phyloP scores from a whole-genome alignment of 2,888 invertebrate genomes.

The Cremastinae sp. region DNA sequence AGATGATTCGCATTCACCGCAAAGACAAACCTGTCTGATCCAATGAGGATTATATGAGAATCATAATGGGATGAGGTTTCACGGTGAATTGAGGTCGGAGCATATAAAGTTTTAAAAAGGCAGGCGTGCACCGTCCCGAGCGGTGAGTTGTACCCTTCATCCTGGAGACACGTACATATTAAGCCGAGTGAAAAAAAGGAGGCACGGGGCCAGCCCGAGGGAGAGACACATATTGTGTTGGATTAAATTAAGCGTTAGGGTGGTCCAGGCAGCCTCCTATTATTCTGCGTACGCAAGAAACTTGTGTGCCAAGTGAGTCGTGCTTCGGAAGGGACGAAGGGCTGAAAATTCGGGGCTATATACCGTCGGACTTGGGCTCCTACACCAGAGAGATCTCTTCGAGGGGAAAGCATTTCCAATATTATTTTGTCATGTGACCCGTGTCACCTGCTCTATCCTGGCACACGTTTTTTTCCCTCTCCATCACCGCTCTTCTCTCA shows the following conservation, averaged over 20 bases:
- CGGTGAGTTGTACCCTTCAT: conserved; percentile 63
- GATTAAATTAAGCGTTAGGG: conserved; percentile 78
- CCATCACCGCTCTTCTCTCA: conserved; percentile 40
- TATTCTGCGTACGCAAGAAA: conserved; percentile 71
- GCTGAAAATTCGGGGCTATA: conserved; percentile 49
- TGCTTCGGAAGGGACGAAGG: conserved; percentile 67
- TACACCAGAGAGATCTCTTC: conserved; percentile 40
- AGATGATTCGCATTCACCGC: conserved; percentile 45
- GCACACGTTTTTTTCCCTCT: conserved; percentile 57
- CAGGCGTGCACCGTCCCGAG: conserved; percentile 76
- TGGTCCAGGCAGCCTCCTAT: conserved; percentile 67
- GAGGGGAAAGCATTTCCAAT: conserved; percentile 41
- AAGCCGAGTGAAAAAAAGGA: conserved; percentile 22
- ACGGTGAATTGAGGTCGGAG: conserved; percentile 76
- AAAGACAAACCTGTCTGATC: conserved; percentile 74
- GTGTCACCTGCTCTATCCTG: conserved; percentile 73
- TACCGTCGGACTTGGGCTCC: conserved; percentile 42
- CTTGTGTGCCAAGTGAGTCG: conserved; percentile 79
- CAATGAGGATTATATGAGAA: conserved; percentile 74
- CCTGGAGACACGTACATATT: conserved; percentile 17
- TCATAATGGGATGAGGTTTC: conserved; percentile 79
- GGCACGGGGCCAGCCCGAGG: conserved; percentile 47
- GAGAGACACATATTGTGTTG: conserved; percentile 77
- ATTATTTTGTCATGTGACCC: conserved; percentile 75
- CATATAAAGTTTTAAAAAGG: conserved; percentile 77